These are phyloP conservation scores for Pseudopipra pipra DNA, from an alignment of 2,113 vertebrate species.

Conservation along the genomic window DNA sequence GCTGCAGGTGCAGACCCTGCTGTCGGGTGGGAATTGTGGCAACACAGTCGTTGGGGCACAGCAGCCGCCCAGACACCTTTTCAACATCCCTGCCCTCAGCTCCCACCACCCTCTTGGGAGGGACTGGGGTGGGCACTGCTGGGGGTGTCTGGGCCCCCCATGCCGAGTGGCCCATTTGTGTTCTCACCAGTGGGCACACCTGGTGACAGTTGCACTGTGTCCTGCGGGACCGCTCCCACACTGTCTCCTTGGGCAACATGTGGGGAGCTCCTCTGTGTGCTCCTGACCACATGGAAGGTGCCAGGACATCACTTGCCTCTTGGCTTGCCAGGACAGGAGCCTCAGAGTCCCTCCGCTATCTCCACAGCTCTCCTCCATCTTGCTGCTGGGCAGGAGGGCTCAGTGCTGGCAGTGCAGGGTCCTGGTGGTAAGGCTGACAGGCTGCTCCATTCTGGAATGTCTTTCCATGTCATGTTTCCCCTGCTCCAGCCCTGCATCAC, in stretches of 20 bases:
- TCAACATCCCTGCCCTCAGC: neutral
- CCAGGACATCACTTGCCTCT: neutral
- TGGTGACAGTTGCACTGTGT: neutral
- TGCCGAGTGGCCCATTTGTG: accelerated
- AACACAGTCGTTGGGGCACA: accelerated
- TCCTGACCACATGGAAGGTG: accelerated
- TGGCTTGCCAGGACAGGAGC: neutral
- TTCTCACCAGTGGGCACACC: neutral
- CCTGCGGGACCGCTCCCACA: neutral
- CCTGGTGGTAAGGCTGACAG: neutral
- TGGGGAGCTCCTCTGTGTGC: neutral
- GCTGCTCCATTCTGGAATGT: neutral
- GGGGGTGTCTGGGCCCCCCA: neutral
- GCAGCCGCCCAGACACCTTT: neutral
- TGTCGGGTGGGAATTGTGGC: neutral
- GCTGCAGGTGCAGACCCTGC: neutral
- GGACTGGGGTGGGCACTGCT: neutral
- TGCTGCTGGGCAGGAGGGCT: neutral
- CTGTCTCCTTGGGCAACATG: neutral
- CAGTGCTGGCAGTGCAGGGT: accelerated
- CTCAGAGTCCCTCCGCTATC: neutral
- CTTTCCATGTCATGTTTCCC: neutral
- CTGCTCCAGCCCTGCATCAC: neutral
- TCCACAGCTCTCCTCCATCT: neutral
- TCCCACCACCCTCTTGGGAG: neutral